Evolutionary conservation across 2,797 vertebrate species (phyloP).

Genomic region (Mus spretus): DNA sequence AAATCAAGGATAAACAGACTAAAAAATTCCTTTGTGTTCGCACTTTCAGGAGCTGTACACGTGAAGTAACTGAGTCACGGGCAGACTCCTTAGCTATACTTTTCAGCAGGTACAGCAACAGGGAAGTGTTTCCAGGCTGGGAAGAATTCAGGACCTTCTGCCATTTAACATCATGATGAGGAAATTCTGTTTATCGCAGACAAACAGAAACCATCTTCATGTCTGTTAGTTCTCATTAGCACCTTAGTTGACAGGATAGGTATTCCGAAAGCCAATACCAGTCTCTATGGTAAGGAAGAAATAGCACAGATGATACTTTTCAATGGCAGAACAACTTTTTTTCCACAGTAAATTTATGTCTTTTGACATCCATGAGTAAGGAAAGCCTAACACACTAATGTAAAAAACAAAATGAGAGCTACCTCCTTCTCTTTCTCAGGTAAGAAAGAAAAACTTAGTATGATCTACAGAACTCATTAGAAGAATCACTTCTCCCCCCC

Average conservation of each 20-base stretch:
- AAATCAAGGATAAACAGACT: constrained; percentile 8
- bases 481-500: constrained; percentile 1
- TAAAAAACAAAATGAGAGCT: background rate
- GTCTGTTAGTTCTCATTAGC: background rate
- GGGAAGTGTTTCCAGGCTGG: background rate
- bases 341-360: constrained; percentile 43
- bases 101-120: background rate
- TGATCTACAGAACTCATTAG: constrained; percentile 15
- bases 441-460: constrained; percentile 42
- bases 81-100: background rate
- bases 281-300: background rate
- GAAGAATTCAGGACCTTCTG: background rate
- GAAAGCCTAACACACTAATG: background rate
- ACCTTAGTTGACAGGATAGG: constrained; percentile 30
- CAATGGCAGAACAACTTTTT: constrained; percentile 60
- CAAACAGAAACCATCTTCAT: constrained; percentile 32
- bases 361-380: constrained; percentile 24
- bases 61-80: background rate
- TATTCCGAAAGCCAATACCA: constrained; percentile 61
- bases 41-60: background rate
- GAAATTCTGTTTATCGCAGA: background rate
- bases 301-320: constrained; percentile 27
- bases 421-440: background rate
- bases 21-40: background rate
- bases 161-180: background rate